These are phyloP conservation scores for Schizopygopsis malacanthus DNA, from an alignment of 2,797 vertebrate genomes.

Conservation along the genomic window DNA sequence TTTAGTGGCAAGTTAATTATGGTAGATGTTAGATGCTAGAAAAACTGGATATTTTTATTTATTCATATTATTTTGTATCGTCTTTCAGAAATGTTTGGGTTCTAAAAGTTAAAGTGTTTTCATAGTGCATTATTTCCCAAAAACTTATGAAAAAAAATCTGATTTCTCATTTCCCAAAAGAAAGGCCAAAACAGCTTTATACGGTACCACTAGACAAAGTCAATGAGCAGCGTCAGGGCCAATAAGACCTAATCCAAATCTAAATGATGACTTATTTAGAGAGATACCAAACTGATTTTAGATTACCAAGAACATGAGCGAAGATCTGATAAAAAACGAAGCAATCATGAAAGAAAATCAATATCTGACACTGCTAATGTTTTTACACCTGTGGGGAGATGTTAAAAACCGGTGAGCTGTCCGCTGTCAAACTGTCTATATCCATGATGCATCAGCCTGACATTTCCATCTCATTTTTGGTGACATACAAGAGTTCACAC, in stretches of 20 bases:
- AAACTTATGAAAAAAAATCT: background rate
- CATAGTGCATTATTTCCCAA: background rate
- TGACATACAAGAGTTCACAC: background rate
- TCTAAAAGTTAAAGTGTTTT: background rate
- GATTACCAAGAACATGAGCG: background rate
- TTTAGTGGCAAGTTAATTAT: background rate
- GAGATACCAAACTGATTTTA: slow-evolving; percentile 10
- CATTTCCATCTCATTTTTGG: slow-evolving; percentile 22
- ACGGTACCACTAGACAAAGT: slow-evolving; percentile 4
- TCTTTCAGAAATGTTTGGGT: background rate
- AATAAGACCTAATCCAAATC: slow-evolving; percentile 19
- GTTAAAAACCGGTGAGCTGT: background rate
- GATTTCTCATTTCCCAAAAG: background rate
- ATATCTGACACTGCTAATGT: background rate
- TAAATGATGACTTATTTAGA: slow-evolving; percentile 2
- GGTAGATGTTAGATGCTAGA: background rate
- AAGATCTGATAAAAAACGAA: background rate
- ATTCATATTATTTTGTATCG: background rate
- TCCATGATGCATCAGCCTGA: slow-evolving; percentile 12
- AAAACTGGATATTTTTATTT: background rate
- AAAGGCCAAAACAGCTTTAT: background rate
- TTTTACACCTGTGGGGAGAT: background rate
- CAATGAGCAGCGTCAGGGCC: background rate
- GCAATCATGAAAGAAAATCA: background rate
- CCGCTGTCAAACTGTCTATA: background rate